These are phyloP conservation scores for Junonia oenone DNA, from an alignment of 2,888 invertebrate genomes.

Conservation along the genomic window DNA sequence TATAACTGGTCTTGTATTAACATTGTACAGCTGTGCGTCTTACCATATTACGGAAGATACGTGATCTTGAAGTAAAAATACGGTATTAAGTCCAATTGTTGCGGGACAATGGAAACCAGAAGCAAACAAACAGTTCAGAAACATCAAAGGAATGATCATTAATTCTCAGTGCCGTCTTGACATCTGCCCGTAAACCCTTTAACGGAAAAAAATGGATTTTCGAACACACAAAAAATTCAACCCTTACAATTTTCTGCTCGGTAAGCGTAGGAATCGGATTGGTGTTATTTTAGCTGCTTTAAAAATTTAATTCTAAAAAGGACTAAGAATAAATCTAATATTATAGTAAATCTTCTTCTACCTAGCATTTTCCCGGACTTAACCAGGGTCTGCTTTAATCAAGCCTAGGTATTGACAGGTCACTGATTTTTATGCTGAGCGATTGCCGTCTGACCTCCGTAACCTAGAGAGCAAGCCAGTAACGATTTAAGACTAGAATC, in stretches of 20 bases:
- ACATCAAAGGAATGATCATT: conserved; percentile 43
- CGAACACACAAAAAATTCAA: conserved; percentile 30
- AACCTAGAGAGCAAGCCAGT: no score
- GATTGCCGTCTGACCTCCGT: no score
- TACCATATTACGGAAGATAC: conserved; percentile 17
- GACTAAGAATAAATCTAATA: no score
- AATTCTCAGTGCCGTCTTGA: conserved; percentile 44
- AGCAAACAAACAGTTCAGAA: conserved; percentile 35
- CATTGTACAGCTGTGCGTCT: neutral
- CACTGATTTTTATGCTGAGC: no score
- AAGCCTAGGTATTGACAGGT: no score
- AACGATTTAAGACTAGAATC: no score
- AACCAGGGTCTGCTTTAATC: no score
- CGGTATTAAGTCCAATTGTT: conserved; percentile 33
- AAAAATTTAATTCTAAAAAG: neutral
- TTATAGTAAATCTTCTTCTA: no score
- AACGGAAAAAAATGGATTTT: conserved; percentile 39
- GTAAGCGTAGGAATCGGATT: conserved; percentile 10
- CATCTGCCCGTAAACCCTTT: conserved; percentile 62
- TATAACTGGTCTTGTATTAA: conserved; percentile 1
- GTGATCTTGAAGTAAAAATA: conserved; percentile 31
- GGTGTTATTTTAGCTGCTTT: neutral
- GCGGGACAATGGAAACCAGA: conserved; percentile 41
- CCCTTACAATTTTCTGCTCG: conserved; percentile 38
- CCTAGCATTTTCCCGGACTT: no score